Conservation (phyloP, 2,797 vertebrate genomes). For the Tenualosa ilisha region DNA sequence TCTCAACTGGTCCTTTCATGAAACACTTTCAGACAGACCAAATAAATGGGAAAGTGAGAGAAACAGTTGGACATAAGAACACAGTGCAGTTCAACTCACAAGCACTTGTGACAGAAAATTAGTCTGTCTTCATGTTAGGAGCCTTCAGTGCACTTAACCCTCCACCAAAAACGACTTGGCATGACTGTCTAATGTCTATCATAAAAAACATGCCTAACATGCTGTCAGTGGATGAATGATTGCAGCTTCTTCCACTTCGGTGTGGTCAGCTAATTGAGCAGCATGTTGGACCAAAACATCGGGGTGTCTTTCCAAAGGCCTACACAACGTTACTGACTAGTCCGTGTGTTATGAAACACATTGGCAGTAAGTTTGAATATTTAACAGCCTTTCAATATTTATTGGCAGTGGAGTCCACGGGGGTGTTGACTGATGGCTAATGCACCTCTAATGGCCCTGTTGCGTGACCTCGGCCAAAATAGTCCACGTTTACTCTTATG, state of each 20-base stretch:
- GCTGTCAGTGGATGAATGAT: too few species aligned
- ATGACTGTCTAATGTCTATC: not conserved
- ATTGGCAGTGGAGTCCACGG: not conserved
- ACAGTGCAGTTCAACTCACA: not conserved
- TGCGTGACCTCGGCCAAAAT: not conserved
- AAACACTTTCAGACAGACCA: not conserved
- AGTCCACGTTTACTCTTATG: not conserved
- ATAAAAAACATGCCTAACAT: too few species aligned
- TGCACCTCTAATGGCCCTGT: not conserved
- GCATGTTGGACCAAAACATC: not conserved
- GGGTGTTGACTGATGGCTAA: not conserved
- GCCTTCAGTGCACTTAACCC: not conserved
- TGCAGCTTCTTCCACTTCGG: not conserved
- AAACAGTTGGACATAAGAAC: not conserved
- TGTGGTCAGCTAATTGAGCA: not conserved
- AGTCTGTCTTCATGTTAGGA: not conserved
- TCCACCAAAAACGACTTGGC: not conserved
- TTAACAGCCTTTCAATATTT: not conserved
- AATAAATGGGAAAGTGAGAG: not conserved
- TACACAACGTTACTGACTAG: not conserved
- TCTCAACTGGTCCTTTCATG: not conserved
- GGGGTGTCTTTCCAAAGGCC: not conserved
- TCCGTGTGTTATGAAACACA: not conserved
- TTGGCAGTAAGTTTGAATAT: not conserved
- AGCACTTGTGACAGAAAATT: not conserved